Percentiles rank a stretch among this genome's conserved stretches.
Conservation (phyloP, 2,888 invertebrate species). For the Alentia gelatinosa region DNA sequence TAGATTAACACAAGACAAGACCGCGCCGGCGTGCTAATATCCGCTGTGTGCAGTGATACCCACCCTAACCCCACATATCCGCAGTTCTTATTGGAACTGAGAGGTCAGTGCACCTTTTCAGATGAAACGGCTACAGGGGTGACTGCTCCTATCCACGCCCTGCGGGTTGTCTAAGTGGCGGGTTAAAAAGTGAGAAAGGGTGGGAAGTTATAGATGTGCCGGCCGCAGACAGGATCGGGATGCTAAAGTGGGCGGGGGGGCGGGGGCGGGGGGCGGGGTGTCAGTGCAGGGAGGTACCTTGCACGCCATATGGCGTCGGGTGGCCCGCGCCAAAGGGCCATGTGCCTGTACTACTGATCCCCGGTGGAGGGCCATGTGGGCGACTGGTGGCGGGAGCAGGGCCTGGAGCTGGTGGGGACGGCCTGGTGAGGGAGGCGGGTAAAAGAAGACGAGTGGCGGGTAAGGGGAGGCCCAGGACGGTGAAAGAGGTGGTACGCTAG, state of each 20-base stretch:
- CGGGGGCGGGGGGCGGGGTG: background rate
- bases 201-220: background rate
- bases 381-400: background rate
- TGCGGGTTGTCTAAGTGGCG: background rate
- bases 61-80: background rate
- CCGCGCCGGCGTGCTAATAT: background rate
- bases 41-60: background rate
- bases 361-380: background rate
- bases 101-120: background rate
- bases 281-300: background rate
- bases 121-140: conserved; percentile 1
- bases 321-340: conserved; percentile 17
- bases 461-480: background rate
- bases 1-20: conserved; percentile 22
- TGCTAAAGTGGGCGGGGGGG: no score
- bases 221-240: background rate
- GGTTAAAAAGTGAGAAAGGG: background rate
- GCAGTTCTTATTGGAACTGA: background rate
- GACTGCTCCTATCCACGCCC: background rate
- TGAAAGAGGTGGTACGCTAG: background rate
- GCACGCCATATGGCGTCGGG: background rate
- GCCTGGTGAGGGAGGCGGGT: background rate
- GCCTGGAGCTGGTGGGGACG: background rate
- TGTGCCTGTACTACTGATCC: conserved; percentile 23
- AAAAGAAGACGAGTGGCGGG: background rate